Base-by-base conservation (phyloP, 1,140 invertebrate genomes). In the Bombyx mandarina region DNA sequence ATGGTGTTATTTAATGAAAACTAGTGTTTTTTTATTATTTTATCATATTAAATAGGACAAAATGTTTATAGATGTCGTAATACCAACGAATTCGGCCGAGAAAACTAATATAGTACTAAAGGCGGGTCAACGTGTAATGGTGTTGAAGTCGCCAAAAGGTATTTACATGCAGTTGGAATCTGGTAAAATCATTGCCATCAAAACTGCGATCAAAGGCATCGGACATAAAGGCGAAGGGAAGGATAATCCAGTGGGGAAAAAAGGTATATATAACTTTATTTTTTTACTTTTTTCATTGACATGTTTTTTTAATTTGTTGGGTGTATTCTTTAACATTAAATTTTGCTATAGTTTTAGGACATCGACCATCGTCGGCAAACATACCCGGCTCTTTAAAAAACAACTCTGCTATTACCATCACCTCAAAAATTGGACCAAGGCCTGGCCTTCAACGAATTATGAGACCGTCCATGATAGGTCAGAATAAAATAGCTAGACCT, bases 181-280 rank as follows among this genome's bases (percentile, higher is more conserved):
- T 73, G 96, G 96, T n/a, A 97, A 97, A 88, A 97, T 98, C 59
- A 97, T 98, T 73, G 96, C 97, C n/a, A 97, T 98, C 60, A 91
- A 94, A 66, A 94, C 93, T 0, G 92, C 93, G 0, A 90, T 93
- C 35, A 94, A 94, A 82, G 80, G 81, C 0, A 88, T 92, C 7
- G 91, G 92, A 56, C 91, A 92, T 63, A 91, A 92, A 75, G 89
- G 89, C 7, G 90, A 90, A n/a, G 81, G 79, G 3, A 91, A 91
- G 59, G 91, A 91, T 61, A 78, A 69, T 57, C 76, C 76, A 8
- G 52, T 83, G 7, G 77, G 79, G 43, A 89, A 88, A 65, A 88
- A 88, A 83, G 74, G 86, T 88, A 67, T 8, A 10, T 52, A 42
- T 52, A 55, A n/a, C 22, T 35, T 12, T 42, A 22, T 43, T 49